Evolutionary conservation across 2,888 invertebrate genomes (phyloP).

Genomic region (Polymixis flavicincta): DNA sequence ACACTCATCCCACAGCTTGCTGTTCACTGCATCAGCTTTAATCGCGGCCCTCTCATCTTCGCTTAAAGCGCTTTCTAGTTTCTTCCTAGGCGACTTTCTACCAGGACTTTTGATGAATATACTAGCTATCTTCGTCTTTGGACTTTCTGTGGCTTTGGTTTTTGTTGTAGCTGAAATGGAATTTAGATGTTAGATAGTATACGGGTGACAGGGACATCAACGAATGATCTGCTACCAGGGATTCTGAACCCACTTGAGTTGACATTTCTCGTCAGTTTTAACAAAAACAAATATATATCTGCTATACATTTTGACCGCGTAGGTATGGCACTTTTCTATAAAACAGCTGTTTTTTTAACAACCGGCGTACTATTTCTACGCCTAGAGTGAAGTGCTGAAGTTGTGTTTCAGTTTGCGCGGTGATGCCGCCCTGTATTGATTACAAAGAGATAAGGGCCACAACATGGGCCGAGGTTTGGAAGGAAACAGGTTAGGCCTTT

Average conservation of each 20-base stretch:
- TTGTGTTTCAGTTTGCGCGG: too few species aligned
- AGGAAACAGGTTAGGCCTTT: background rate
- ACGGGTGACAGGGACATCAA: too few species aligned
- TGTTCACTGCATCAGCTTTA: slow-evolving; percentile 90
- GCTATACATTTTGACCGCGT: too few species aligned
- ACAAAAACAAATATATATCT: too few species aligned
- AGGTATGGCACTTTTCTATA: too few species aligned
- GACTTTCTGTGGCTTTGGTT: slow-evolving; percentile 32
- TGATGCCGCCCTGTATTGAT: background rate
- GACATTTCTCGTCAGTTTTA: too few species aligned
- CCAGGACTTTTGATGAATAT: slow-evolving; percentile 53
- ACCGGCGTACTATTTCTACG: too few species aligned
- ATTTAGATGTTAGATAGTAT: background rate
- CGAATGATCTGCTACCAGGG: too few species aligned
- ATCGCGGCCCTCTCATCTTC: slow-evolving; percentile 82
- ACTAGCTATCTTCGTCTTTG: slow-evolving; percentile 45
- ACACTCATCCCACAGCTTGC: slow-evolving; percentile 93
- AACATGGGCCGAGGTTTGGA: background rate
- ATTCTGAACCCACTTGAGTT: too few species aligned
- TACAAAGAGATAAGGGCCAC: background rate
- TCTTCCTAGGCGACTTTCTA: slow-evolving; percentile 65
- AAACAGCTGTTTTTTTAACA: too few species aligned
- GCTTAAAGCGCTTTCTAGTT: slow-evolving; percentile 68
- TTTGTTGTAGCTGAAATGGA: slow-evolving; percentile 50
- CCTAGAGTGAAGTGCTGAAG: too few species aligned